A percentile compares a stretch with the other conserved stretches of the same genome.
Conservation (phyloP, 2,888 invertebrate genomes). For the Cacoxenus indagator region DNA sequence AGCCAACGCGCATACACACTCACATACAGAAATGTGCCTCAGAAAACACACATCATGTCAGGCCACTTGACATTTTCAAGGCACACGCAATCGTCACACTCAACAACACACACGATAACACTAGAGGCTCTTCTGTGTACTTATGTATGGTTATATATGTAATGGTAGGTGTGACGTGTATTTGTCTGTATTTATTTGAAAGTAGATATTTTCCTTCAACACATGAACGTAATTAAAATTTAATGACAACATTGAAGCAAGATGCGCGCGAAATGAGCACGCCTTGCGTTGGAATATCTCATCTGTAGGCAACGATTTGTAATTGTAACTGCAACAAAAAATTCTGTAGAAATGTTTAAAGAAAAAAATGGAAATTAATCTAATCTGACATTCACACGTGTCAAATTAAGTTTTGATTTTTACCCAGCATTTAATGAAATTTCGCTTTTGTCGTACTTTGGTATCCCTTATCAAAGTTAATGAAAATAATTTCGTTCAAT, state of each 20-base stretch:
- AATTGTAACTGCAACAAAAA: slow-evolving; percentile 28
- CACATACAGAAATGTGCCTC: not conserved
- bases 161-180: too few species aligned
- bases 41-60: not conserved
- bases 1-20: not conserved
- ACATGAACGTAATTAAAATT: slow-evolving; percentile 20
- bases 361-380: slow-evolving; percentile 46
- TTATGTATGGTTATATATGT: too few species aligned
- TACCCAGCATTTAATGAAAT: slow-evolving; percentile 9
- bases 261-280: not conserved
- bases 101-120: not conserved
- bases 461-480: too few species aligned
- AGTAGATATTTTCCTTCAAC: not conserved
- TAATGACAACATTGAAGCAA: not conserved
- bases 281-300: slow-evolving; percentile 8
- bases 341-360: slow-evolving; percentile 17
- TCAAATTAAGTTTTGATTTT: slow-evolving; percentile 41
- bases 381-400: slow-evolving; percentile 54
- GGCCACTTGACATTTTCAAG: not conserved
- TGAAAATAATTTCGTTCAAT: too few species aligned
- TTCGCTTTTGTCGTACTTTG: slow-evolving; percentile 21
- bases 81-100: too few species aligned
- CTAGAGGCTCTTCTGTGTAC: too few species aligned
- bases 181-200: too few species aligned
- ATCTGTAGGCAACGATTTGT: not conserved